A percentile compares a stretch with the other conserved stretches of the same genome.
phyloP scores from a whole-genome alignment of 2,113 vertebrate genomes.

The Butastur rufipennis region DNA sequence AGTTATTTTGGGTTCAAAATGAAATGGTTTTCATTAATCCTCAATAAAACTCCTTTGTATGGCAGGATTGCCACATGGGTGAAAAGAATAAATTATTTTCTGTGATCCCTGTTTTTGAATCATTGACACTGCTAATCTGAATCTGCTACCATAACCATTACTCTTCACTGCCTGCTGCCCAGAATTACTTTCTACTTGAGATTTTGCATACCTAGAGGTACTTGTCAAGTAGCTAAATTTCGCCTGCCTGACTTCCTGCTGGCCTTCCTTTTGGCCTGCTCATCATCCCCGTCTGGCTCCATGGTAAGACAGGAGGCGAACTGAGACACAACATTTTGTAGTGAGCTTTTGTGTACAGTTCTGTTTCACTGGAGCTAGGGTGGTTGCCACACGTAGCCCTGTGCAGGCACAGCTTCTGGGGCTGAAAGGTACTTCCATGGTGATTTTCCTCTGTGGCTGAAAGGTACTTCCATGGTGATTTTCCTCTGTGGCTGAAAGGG shows the following conservation, averaged over 20 bases:
- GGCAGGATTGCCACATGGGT: not conserved
- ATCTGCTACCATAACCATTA: not conserved
- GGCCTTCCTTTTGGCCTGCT: not conserved
- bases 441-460: not conserved
- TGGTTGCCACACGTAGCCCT: not conserved
- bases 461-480: not conserved
- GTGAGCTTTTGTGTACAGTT: not conserved
- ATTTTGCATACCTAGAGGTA: not conserved
- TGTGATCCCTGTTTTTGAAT: not conserved
- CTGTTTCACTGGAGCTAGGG: not conserved
- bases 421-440: not conserved
- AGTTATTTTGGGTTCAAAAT: not conserved
- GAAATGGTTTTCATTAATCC: not conserved
- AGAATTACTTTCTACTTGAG: not conserved
- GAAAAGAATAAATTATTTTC: not conserved
- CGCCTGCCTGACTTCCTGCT: not conserved
- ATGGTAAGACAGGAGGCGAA: not conserved
- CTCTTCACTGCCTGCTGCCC: not conserved
- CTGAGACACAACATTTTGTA: not conserved
- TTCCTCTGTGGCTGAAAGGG: not conserved
- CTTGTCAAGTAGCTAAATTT: not conserved
- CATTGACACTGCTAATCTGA: not conserved
- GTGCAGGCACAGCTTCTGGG: not conserved
- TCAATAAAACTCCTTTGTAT: not conserved
- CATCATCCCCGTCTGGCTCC: not conserved